Evolutionary conservation across 2,797 vertebrate genomes (phyloP).

Genomic region (Clarias pachynema): DNA sequence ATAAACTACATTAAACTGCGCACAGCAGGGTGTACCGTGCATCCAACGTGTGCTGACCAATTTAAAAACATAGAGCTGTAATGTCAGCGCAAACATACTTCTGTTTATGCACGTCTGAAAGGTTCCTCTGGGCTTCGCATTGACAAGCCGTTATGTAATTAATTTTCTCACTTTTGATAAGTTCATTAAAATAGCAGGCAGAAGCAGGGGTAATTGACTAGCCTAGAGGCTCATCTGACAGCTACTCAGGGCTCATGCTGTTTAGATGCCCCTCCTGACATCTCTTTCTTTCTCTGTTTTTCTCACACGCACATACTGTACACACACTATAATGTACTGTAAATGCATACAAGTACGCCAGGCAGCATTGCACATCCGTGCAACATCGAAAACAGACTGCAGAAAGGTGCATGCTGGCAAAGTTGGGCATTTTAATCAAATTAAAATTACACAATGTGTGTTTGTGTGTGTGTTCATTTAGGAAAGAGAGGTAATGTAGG

Average conservation of each 20-base stretch:
- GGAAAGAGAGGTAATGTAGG: not conserved
- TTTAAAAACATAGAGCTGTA: not conserved
- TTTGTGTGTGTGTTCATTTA: not conserved
- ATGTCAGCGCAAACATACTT: slow-evolving; percentile 5
- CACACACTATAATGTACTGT: not conserved
- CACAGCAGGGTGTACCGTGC: not conserved
- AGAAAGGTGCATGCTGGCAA: slow-evolving; percentile 12
- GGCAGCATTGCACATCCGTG: slow-evolving; percentile 10
- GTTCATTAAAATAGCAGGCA: slow-evolving; percentile 46
- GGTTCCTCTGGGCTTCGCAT: slow-evolving; percentile 35
- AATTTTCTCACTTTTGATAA: slow-evolving; percentile 42
- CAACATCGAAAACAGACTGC: slow-evolving; percentile 11
- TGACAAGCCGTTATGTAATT: slow-evolving; percentile 44
- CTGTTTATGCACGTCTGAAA: not conserved
- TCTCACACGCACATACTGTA: not conserved
- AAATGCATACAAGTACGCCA: slow-evolving; percentile 16
- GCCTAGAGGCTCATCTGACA: slow-evolving; percentile 31
- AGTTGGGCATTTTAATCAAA: slow-evolving; percentile 19
- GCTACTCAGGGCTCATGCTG: slow-evolving; percentile 40
- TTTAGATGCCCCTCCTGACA: slow-evolving; percentile 32
- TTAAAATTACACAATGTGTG: slow-evolving; percentile 9
- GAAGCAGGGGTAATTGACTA: slow-evolving; percentile 47
- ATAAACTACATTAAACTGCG: not conserved
- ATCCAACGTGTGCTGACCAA: not conserved
- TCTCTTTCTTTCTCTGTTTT: not conserved